Percentiles rank a stretch among this genome's conserved stretches.
Conservation (phyloP, 2,888 invertebrate species). For the Muschampia plurimacula region DNA sequence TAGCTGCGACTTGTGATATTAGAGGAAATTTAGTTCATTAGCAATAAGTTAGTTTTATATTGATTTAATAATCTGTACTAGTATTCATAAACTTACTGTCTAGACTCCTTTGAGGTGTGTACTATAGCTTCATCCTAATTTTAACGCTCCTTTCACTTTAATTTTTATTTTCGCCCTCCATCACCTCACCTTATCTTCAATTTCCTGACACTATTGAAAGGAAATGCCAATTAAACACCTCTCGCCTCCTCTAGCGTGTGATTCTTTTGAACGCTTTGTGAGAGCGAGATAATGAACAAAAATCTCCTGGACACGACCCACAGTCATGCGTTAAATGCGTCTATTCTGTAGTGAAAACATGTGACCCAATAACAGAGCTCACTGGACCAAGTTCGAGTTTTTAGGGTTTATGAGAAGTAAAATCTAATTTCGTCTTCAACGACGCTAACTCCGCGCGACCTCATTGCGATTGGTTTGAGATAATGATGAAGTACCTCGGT, state of each 20-base stretch:
- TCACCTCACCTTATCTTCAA: conserved; percentile 5
- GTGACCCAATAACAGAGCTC: neutral
- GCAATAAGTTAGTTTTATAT: no score
- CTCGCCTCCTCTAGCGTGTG: neutral
- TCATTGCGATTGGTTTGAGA: no score
- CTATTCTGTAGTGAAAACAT: neutral
- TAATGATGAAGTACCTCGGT: no score
- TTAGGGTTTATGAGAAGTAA: neutral
- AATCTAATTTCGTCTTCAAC: no score
- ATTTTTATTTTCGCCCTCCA: neutral
- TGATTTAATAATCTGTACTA: no score
- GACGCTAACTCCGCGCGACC: no score
- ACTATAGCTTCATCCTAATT: no score
- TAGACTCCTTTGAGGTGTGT: no score
- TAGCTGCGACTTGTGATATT: no score
- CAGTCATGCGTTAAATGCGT: neutral
- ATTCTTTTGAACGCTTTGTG: conserved; percentile 26
- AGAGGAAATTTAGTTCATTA: no score
- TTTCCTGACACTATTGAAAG: conserved; percentile 11
- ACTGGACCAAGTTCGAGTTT: neutral
- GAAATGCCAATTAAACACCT: conserved; percentile 25
- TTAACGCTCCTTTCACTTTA: neutral
- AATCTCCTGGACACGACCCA: conserved; percentile 16
- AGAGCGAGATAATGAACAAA: conserved; percentile 29
- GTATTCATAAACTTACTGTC: no score